These are phyloP conservation scores for Entomobrya multifasciata DNA, from an alignment of 2,888 invertebrate genomes.

Conservation along the genomic window DNA sequence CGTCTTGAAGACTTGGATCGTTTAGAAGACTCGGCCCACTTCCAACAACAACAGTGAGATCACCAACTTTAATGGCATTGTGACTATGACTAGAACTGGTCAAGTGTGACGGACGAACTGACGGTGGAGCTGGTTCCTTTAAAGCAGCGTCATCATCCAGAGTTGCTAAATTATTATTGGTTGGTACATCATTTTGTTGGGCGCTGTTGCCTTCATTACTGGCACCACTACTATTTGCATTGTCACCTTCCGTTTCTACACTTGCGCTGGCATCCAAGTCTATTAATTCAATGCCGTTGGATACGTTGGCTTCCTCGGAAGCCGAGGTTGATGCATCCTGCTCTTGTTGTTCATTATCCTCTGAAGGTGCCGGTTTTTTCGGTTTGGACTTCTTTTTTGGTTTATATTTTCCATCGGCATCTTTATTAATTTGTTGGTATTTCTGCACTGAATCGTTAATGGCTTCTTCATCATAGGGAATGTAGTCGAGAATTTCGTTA, in stretches of 20 bases:
- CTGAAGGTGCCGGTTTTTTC: background rate
- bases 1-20: background rate
- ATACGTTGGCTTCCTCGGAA: background rate
- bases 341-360: background rate
- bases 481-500: background rate
- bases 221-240: background rate
- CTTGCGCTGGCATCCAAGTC: background rate
- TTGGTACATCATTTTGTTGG: background rate
- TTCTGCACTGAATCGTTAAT: constrained; percentile 51
- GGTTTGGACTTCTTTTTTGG: constrained; percentile 34
- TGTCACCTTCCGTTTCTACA: background rate
- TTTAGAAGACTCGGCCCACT: constrained; percentile 12
- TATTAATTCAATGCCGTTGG: no score
- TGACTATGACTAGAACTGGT: background rate
- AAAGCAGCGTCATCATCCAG: background rate
- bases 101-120: constrained; percentile 16
- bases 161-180: background rate
- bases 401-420: constrained; percentile 30
- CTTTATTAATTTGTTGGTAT: constrained; percentile 10
- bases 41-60: constrained; percentile 15
- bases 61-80: constrained; percentile 28
- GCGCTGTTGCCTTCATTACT: background rate
- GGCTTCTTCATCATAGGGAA: constrained; percentile 45
- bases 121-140: background rate
- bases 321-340: constrained; percentile 10